Base-by-base conservation (phyloP, 2,888 invertebrate genomes). In the Volucella zonaria region DNA sequence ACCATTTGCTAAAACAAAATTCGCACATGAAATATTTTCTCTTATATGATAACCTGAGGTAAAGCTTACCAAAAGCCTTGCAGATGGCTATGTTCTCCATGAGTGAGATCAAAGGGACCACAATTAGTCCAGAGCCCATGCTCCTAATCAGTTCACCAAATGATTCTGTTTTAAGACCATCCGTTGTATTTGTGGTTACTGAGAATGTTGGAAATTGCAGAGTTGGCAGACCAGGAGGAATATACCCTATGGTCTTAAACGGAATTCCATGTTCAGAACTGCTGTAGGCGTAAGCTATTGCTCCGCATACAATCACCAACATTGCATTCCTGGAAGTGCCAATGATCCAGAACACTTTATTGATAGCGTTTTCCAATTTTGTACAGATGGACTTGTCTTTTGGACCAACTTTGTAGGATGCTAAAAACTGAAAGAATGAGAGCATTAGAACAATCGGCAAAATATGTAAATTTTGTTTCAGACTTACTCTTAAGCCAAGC, bases 21-120 rank as follows among this genome's bases (percentile, higher is more conserved):
- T 31, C 73, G 45, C 74, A 64, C 15, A 23, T 70, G 2, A 54
- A 3, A 4, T 14, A 51, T 14, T 9, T n/a, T 56, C 4, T 12
- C 14, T 23, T 12, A 31, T 3, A 1, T 2, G 42, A 11, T 2
- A 12, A 67, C 18, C 52, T 51, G 0, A n/a, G 40, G 0, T 18
- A 31, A 1, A 1, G 91, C 94, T 93, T 92, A 96, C 96, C 95
- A 91, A 98, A 98, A 38, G 97, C 97, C 93, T 98, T 98, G 92
- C 97, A 98, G 88, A 98, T 97, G 15, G 98, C 96, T 87, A 98
- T 96, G 89, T 96, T 96, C 91, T 98, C 98, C 92, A 98, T 94
- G 47, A 98, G 93, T 15, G 96, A 96, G 88, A 98, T 95, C 40
- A 98, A 92, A 1, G 98, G 97, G 64, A 98, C 94, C 23, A 98